Percentiles rank a stretch among this genome's conserved stretches.
phyloP scores from a whole-genome alignment of 2,113 vertebrate species.

The Leucoraja erinaceus region DNA sequence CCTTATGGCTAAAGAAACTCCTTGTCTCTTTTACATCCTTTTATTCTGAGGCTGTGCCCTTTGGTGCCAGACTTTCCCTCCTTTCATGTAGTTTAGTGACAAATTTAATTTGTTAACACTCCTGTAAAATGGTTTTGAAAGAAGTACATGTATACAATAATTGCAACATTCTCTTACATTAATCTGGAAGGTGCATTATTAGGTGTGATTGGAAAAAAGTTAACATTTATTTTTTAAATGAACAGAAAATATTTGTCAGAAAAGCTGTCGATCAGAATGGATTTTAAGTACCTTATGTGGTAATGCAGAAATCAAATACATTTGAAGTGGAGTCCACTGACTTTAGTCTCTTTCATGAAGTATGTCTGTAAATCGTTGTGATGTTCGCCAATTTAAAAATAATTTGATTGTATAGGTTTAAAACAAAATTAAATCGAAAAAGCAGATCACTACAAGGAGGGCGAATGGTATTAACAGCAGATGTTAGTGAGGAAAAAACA shows the following conservation, averaged over 20 bases:
- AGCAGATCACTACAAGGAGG: background rate
- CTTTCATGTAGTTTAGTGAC: too few species aligned
- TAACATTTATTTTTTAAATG: background rate
- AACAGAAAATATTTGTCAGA: background rate
- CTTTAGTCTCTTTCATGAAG: background rate
- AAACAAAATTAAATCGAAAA: background rate
- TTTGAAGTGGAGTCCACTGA: background rate
- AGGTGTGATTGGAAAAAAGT: background rate
- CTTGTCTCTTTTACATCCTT: too few species aligned
- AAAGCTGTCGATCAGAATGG: background rate
- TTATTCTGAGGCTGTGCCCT: too few species aligned
- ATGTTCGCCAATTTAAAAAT: background rate
- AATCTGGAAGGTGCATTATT: background rate
- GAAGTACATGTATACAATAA: background rate
- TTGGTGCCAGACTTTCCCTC: too few species aligned
- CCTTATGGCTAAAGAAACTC: too few species aligned
- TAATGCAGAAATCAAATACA: background rate
- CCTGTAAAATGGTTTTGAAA: too few species aligned
- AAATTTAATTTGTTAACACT: too few species aligned
- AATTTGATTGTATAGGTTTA: background rate
- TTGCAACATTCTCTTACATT: background rate
- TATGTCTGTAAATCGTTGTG: background rate
- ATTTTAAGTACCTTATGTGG: background rate
- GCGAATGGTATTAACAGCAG: background rate
- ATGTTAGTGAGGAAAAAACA: background rate